Conservation (phyloP, 2,113 vertebrate species). For the Rhynchopsitta pachyrhyncha region DNA sequence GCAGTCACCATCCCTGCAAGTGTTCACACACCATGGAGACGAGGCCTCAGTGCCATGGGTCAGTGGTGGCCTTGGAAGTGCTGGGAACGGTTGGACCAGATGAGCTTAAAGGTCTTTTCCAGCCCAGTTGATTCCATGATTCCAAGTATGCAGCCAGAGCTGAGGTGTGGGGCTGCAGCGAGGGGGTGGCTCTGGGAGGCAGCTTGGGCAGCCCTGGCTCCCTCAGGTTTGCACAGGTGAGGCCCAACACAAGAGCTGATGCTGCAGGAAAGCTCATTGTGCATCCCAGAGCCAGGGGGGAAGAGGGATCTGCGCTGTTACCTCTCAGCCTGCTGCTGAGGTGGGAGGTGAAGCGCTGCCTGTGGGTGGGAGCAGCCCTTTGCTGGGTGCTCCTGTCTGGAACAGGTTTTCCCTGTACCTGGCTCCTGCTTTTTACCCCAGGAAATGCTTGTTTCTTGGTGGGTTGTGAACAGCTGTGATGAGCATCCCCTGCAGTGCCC, state of each 20-base stretch:
- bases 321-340: neutral
- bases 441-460: neutral
- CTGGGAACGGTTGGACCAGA: neutral
- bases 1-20: neutral
- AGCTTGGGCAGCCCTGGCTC: neutral
- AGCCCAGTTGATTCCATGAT: neutral
- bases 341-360: neutral
- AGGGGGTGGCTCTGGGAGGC: accelerated
- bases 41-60: neutral
- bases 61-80: neutral
- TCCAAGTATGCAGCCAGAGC: neutral
- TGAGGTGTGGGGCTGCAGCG: accelerated
- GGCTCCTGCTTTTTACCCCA: accelerated
- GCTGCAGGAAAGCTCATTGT: neutral
- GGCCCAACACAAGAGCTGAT: accelerated
- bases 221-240: neutral
- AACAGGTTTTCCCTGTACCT: neutral
- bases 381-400: neutral
- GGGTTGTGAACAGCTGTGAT: no score
- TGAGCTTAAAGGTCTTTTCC: neutral
- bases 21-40: neutral
- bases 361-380: neutral
- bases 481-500: neutral
- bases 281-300: accelerated
- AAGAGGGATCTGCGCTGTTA: neutral